Evolutionary conservation across 2,113 vertebrate genomes (phyloP).

Genomic region (Pycnonotus jocosus): DNA sequence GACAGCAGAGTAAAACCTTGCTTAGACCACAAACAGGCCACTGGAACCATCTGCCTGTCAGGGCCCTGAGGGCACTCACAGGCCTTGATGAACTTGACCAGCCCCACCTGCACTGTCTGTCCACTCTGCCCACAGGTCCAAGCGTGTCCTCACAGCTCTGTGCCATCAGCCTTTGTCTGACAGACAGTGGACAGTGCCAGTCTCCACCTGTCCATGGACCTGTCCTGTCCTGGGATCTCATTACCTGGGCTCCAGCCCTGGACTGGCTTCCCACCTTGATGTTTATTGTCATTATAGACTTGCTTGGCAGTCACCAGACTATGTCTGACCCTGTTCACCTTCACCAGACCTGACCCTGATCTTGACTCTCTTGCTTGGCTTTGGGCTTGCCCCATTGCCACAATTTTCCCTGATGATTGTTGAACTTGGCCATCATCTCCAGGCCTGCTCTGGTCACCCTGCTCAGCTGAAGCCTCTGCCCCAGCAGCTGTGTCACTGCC

Average conservation of each 20-base stretch:
- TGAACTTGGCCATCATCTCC: neutral
- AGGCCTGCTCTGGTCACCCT: neutral
- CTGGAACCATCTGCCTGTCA: neutral
- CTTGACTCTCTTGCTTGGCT: neutral
- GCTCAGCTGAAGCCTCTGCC: neutral
- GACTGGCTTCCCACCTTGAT: neutral
- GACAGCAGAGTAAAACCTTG: neutral
- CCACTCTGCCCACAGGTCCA: neutral
- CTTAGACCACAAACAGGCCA: neutral
- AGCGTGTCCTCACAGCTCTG: neutral
- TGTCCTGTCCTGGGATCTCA: neutral
- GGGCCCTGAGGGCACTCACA: neutral
- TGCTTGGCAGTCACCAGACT: neutral
- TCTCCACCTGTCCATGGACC: neutral
- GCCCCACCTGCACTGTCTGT: neutral
- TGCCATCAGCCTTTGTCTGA: neutral
- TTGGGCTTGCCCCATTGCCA: neutral
- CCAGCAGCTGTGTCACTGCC: neutral
- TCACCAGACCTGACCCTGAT: neutral
- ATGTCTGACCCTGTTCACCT: neutral
- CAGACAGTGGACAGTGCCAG: accelerated
- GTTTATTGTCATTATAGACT: neutral
- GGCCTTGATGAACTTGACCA: neutral
- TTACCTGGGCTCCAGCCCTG: neutral
- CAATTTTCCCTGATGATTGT: neutral